A percentile compares a stretch with the other conserved stretches of the same genome.
phyloP scores from a whole-genome alignment of 1,140 invertebrate species.

The Drosophila persimilis region DNA sequence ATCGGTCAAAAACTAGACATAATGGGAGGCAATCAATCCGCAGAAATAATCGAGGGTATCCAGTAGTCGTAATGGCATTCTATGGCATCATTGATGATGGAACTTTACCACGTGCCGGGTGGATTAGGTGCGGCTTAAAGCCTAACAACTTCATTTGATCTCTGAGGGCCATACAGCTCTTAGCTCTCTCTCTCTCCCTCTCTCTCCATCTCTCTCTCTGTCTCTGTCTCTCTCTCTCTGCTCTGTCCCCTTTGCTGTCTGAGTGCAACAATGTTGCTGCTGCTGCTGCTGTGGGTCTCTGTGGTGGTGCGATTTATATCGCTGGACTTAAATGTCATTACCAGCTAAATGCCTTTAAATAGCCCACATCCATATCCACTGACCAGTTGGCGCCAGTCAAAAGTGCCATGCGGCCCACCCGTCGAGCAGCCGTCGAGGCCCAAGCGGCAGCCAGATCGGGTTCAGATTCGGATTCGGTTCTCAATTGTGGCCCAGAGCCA shows the following conservation, averaged over 20 bases:
- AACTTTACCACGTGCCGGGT: constrained; percentile 36
- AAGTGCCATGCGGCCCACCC: constrained; percentile 48
- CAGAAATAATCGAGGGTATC: too few relatives aligned
- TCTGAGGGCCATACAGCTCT: too few relatives aligned
- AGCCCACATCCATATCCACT: constrained; percentile 59
- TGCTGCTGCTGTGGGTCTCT: background rate
- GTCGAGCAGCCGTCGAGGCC: constrained; percentile 15
- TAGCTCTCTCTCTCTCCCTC: too few relatives aligned
- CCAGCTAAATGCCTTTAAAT: constrained; percentile 75
- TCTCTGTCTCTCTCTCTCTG: too few relatives aligned
- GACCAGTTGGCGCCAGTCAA: constrained; percentile 53
- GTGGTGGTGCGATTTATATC: constrained; percentile 44
- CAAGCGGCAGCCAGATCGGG: constrained; percentile 2
- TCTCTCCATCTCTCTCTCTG: too few relatives aligned
- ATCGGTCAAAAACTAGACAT: too few relatives aligned
- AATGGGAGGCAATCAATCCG: too few relatives aligned
- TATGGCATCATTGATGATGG: too few relatives aligned
- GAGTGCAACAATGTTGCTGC: constrained; percentile 42
- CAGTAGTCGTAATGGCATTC: too few relatives aligned
- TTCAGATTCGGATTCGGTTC: constrained; percentile 26
- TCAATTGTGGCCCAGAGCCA: background rate
- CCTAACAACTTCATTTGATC: constrained; percentile 39
- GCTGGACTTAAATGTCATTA: constrained; percentile 68
- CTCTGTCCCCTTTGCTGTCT: too few relatives aligned
- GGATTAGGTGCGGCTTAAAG: constrained; percentile 18